Evolutionary conservation across 2,113 vertebrate species (phyloP).

Genomic region (Planiliza haematocheilus): DNA sequence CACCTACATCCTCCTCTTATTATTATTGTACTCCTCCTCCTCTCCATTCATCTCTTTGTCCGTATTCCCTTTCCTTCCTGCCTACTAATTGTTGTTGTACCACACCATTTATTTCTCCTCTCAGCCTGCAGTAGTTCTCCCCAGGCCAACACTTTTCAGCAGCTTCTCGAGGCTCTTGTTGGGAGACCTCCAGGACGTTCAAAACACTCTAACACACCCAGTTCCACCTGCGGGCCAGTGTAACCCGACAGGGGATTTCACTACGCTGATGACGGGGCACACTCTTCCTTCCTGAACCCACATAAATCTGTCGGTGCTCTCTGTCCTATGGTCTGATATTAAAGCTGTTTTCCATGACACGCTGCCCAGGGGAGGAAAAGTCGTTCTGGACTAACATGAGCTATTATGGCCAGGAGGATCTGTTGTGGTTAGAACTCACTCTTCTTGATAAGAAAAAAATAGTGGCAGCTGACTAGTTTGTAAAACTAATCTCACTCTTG

Average conservation of each 20-base stretch:
- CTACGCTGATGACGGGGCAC: constrained; percentile 75
- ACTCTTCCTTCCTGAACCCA: constrained; percentile 82
- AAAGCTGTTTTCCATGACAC: constrained; percentile 76
- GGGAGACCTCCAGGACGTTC: constrained; percentile 76
- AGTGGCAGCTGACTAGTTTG: constrained; percentile 5
- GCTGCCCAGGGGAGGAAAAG: constrained; percentile 50
- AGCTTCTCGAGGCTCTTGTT: constrained; percentile 47
- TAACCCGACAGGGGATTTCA: constrained; percentile 76
- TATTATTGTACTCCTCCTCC: constrained; percentile 57
- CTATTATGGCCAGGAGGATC: background rate
- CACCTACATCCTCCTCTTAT: constrained; percentile 48
- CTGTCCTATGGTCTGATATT: constrained; percentile 76
- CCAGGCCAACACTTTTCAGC: constrained; percentile 53
- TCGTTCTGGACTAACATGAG: constrained; percentile 54
- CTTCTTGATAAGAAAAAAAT: background rate
- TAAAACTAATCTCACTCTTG: background rate
- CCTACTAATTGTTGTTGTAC: constrained; percentile 66
- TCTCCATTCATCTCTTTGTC: constrained; percentile 70
- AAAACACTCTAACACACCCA: constrained; percentile 70
- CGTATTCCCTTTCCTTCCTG: constrained; percentile 66
- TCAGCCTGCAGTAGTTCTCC: constrained; percentile 50
- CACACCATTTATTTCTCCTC: constrained; percentile 58
- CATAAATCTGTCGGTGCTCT: constrained; percentile 83
- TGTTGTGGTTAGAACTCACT: constrained; percentile 15
- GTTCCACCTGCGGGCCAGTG: constrained; percentile 72